phyloP scores from a whole-genome alignment of 2,888 invertebrate genomes.

The Adineta ricciae region DNA sequence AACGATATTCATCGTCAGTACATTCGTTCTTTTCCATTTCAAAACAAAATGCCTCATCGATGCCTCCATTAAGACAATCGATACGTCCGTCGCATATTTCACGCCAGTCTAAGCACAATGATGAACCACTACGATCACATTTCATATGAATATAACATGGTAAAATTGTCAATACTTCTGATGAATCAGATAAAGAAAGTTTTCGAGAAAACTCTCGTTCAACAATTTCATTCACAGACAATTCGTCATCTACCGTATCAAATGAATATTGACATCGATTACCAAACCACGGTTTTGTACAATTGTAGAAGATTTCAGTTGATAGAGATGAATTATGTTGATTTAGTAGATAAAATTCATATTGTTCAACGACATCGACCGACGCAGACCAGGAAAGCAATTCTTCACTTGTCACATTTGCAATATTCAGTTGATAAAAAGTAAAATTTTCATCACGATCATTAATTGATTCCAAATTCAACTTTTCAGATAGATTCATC shows the following conservation, averaged over 20 bases:
- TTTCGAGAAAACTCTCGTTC: neutral
- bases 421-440: neutral
- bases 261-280: neutral
- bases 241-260: neutral
- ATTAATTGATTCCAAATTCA: neutral
- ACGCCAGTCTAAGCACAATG: neutral
- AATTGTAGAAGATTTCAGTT: neutral
- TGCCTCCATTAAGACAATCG: neutral
- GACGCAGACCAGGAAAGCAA: neutral
- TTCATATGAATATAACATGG: neutral
- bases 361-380: neutral
- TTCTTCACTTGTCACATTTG: neutral
- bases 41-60: neutral
- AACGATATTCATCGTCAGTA: neutral
- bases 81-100: neutral
- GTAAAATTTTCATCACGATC: neutral
- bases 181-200: neutral
- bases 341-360: neutral
- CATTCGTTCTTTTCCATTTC: neutral
- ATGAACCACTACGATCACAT: neutral
- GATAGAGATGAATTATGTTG: neutral
- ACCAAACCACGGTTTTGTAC: neutral
- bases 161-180: neutral
- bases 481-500: neutral
- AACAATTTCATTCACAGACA: neutral